Evolutionary conservation across 2,888 invertebrate species (phyloP).

Genomic region (Unio delphinus): DNA sequence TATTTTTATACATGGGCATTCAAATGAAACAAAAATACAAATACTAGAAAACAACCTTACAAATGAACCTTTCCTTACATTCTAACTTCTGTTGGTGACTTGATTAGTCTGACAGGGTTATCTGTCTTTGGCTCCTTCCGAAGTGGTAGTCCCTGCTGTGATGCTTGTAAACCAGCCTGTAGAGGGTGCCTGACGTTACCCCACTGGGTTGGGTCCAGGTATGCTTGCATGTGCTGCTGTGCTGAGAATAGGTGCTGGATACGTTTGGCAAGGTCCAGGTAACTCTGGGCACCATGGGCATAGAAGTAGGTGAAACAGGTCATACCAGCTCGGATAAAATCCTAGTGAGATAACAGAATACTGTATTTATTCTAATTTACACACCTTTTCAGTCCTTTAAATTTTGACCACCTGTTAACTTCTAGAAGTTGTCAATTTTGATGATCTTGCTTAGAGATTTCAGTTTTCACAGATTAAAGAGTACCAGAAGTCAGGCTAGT

Average conservation of each 20-base stretch:
- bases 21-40: background rate
- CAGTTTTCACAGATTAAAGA: no score
- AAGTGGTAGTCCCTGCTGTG: conserved; percentile 21
- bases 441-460: no score
- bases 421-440: no score
- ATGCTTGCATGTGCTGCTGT: conserved; percentile 67
- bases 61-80: conserved; percentile 47
- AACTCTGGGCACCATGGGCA: conserved; percentile 65
- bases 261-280: conserved; percentile 60
- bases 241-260: conserved; percentile 64
- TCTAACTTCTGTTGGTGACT: conserved; percentile 61
- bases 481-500: no score
- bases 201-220: conserved; percentile 63
- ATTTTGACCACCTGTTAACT: background rate
- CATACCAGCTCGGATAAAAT: conserved; percentile 71
- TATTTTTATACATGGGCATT: no score
- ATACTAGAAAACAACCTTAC: background rate
- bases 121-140: conserved; percentile 18
- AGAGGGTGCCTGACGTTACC: conserved; percentile 55
- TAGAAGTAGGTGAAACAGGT: conserved; percentile 71
- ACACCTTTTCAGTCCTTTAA: background rate
- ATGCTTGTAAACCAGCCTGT: conserved; percentile 1
- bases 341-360: conserved; percentile 48
- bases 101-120: conserved; percentile 71
- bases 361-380: background rate